Evolutionary conservation across 2,797 vertebrate genomes (phyloP), one percentile per base, ranked within the genome.

Genomic region (Sebastiscus albofasciatus): DNA sequence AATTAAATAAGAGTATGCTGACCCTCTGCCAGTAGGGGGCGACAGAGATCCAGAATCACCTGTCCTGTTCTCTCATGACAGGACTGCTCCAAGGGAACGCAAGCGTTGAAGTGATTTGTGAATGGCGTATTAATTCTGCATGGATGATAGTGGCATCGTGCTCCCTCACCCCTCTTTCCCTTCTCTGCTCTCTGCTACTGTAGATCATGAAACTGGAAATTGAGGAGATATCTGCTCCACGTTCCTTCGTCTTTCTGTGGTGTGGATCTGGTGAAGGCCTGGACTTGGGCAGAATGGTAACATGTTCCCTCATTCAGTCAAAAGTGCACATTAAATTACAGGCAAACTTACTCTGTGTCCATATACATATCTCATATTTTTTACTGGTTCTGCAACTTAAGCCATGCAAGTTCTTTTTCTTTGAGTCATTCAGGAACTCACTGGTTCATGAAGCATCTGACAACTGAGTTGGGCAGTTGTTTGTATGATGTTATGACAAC

Each of bases 191-290:
- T 82, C 2, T 88, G 9, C 20, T 70, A 1, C 55, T 86, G 60
- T 72, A 99, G 98, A 99, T 99, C 73, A 99, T 99, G 98, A 99
- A 99, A 91, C 85, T 99, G 90, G 97, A 99, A 92, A 99, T 99
- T 27, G 98, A 99, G 92, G 98, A 99, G 92, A 98, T 99, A 36
- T 98, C 98, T 16, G 97, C 96, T 8, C 93, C 96, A 2, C 96
- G 98, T 42, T 98, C 98, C 6, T 99, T 99, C 80, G 97, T 99
- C 59, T 99, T 99, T 81, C 96, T 99, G 1, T 99, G 98, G 98
- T 99, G 98, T 13, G 98, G 98, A 61, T 99, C 98, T 34, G 98
- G 98, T 49, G 98, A 99, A 88, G 98, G 98, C 46, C 93, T 99
- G 90, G 98, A 99, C 92, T 95, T 98, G 24, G 98, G 98, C 66